These are phyloP conservation scores for Ictalurus furcatus DNA, from an alignment of 2,113 vertebrate genomes.

Conservation along the genomic window DNA sequence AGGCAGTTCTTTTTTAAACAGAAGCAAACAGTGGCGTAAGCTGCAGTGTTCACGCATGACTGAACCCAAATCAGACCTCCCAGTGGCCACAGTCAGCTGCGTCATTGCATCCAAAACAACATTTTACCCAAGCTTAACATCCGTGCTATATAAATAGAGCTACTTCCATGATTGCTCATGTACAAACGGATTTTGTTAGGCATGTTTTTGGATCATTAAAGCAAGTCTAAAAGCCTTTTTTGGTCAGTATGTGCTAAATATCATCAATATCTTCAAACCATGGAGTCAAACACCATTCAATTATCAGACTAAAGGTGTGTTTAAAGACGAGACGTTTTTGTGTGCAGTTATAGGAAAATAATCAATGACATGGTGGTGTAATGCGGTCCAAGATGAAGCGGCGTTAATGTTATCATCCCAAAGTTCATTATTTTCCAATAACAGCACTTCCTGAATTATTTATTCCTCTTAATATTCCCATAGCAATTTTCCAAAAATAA, in stretches of 20 bases:
- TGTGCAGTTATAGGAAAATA: not conserved
- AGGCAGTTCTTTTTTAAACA: conserved; percentile 9
- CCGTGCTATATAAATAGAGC: conserved; percentile 39
- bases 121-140: conserved; percentile 51
- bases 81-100: conserved; percentile 17
- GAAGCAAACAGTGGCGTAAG: conserved; percentile 23
- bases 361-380: not conserved
- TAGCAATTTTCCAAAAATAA: not conserved
- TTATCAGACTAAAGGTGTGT: not conserved
- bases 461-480: not conserved
- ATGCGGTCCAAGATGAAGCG: not conserved
- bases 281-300: not conserved
- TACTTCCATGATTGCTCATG: conserved; percentile 46
- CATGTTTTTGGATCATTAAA: not conserved
- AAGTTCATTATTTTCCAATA: not conserved
- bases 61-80: conserved; percentile 50
- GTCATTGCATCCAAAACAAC: conserved; percentile 48
- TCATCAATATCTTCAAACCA: not conserved
- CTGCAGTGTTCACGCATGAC: conserved; percentile 45
- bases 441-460: not conserved
- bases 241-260: not conserved
- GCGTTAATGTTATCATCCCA: not conserved
- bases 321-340: not conserved
- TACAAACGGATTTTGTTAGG: not conserved
- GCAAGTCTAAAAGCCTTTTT: not conserved